These are phyloP conservation scores for Invenusta paracnida DNA, from an alignment of 2,888 invertebrate species.

Conservation along the genomic window DNA sequence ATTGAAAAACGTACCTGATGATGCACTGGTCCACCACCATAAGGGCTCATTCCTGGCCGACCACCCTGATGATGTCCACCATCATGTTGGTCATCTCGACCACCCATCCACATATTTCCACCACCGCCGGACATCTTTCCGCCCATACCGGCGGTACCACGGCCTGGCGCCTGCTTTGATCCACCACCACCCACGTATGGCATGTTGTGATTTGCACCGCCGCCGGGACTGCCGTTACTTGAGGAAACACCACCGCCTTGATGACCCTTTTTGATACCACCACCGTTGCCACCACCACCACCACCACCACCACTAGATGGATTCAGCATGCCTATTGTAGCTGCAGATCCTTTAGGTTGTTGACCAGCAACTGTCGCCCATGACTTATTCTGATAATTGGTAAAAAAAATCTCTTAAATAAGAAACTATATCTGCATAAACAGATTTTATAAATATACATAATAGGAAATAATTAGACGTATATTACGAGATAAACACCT, in stretches of 20 bases:
- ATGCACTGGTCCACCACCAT: neutral
- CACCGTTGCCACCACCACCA: neutral
- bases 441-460: too few species aligned
- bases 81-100: neutral
- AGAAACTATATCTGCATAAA: too few species aligned
- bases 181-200: neutral
- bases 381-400: neutral
- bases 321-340: neutral
- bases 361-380: neutral
- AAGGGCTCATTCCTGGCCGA: neutral
- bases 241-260: neutral
- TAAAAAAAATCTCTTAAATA: too few species aligned
- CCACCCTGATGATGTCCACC: neutral
- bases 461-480: too few species aligned
- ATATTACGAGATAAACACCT: too few species aligned
- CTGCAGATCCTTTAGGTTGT: neutral
- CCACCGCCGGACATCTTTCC: conserved; percentile 1
- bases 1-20: neutral
- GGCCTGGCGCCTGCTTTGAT: neutral
- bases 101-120: neutral
- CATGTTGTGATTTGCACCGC: neutral
- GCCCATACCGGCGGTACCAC: neutral
- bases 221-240: neutral
- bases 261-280: neutral
- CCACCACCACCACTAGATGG: neutral